Base-by-base conservation (phyloP, 2,113 vertebrate species). In the Chloropsis cyanopogon region DNA sequence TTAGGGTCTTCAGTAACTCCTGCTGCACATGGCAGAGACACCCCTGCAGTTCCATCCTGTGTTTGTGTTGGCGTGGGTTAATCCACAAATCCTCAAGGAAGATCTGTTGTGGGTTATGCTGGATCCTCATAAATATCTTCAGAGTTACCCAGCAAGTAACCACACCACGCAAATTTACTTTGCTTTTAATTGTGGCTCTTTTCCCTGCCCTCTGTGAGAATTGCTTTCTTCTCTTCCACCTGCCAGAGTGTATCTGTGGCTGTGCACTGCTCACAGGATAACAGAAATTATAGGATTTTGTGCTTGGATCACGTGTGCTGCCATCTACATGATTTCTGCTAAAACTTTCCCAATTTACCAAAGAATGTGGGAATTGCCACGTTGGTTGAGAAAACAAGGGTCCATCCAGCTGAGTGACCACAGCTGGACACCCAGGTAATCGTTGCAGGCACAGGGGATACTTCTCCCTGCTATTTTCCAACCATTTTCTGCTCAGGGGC, bases 41-140 rank as follows among this genome's bases (percentile, higher is more conserved):
- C 50, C 29, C 2, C 79, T 77, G 15, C 35, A 47, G 50, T 66
- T 75, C 46, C 88, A 65, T 24, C 39, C 59, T 71, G 20, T 9
- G 37, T 35, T 90, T 61, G 70, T 86, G 82, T 56, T 83, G 65
- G 59, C 83, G 35, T 59, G 75, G 87, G 39, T 73, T 88, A 90
- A 88, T 83, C 87, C 88, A 95, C 79, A 94, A 91, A 93, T 88
- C 86, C 88, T 73, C 88, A 47, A 46, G 53, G 82, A 61, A 87
- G 65, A 85, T 78, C 76, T 95, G 39, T 64, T 90, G 94, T 96
- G 87, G 92, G 79, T 95, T 92, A n/a, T 33, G 88, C 53, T 88
- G 85, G 85, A 59, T 87, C 75, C 79, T 82, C 89, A 78, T 1
- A 79, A 92, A 92, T 2, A 7, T 86, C 86, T 90, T 69, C 88